Conservation (phyloP, 2,113 vertebrate genomes). For the Ailuropoda melanoleuca region DNA sequence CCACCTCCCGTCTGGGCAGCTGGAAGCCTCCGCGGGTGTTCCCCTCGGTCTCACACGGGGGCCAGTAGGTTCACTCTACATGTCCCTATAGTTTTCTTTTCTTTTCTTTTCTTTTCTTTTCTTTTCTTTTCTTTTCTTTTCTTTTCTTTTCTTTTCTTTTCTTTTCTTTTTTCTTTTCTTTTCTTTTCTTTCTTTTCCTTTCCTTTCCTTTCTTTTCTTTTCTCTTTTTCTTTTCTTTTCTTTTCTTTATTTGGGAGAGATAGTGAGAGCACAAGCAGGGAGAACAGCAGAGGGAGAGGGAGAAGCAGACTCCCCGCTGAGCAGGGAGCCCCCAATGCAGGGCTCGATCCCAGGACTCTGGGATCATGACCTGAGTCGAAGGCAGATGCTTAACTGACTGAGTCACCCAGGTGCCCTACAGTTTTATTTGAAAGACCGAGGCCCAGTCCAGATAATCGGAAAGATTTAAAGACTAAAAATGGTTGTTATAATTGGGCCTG, state of each 20-base stretch:
- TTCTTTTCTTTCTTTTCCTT: background rate
- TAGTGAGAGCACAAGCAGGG: background rate
- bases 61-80: background rate
- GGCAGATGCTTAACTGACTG: background rate
- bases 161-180: background rate
- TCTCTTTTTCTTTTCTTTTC: background rate
- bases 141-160: background rate
- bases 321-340: background rate
- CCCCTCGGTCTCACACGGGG: background rate
- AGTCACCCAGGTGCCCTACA: background rate
- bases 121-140: background rate
- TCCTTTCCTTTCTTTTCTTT: constrained; percentile 15
- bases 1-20: background rate
- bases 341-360: background rate
- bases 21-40: background rate
- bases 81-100: background rate
- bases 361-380: background rate
- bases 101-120: background rate
- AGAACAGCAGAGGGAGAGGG: background rate
- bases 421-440: constrained; percentile 4
- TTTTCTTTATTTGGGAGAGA: background rate
- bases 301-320: background rate
- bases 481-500: background rate
- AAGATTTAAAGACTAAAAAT: background rate
- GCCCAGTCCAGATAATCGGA: background rate